Conservation (phyloP, 2,797 vertebrate genomes). For the Sebastes nivosus region DNA sequence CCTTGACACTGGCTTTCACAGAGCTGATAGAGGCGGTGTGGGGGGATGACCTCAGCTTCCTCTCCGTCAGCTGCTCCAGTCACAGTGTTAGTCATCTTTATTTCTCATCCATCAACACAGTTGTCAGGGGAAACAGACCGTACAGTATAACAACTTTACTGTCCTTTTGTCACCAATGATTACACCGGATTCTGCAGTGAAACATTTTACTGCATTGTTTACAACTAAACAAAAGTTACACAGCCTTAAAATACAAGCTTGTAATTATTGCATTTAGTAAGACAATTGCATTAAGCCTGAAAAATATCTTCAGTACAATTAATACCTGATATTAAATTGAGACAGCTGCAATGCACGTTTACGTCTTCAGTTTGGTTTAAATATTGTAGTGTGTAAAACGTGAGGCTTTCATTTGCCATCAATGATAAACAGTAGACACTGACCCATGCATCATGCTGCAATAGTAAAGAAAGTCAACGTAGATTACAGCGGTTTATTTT, state of each 20-base stretch:
- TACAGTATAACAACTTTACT: conserved; percentile 25
- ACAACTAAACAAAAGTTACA: conserved; percentile 1
- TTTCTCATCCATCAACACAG: conserved; percentile 33
- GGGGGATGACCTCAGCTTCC: conserved; percentile 39
- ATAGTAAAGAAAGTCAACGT: not conserved
- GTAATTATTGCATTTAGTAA: not conserved
- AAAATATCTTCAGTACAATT: not conserved
- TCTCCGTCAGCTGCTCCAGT: conserved; percentile 33
- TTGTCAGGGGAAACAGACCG: conserved; percentile 25
- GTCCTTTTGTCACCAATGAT: conserved; percentile 15
- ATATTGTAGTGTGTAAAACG: not conserved
- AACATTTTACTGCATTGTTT: not conserved
- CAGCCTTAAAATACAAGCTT: conserved; percentile 4
- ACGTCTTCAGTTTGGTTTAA: conserved; percentile 1
- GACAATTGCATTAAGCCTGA: not conserved
- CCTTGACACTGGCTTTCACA: conserved; percentile 4
- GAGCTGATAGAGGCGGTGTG: not conserved
- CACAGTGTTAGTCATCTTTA: conserved; percentile 43
- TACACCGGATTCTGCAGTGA: not conserved
- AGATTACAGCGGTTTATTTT: not conserved
- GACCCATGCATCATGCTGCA: not conserved
- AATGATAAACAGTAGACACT: conserved; percentile 16
- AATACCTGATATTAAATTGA: not conserved
- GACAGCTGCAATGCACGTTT: not conserved
- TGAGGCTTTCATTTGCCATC: conserved; percentile 1